Base-by-base conservation (phyloP, 1,140 invertebrate species). In the Caerostris extrusa region DNA sequence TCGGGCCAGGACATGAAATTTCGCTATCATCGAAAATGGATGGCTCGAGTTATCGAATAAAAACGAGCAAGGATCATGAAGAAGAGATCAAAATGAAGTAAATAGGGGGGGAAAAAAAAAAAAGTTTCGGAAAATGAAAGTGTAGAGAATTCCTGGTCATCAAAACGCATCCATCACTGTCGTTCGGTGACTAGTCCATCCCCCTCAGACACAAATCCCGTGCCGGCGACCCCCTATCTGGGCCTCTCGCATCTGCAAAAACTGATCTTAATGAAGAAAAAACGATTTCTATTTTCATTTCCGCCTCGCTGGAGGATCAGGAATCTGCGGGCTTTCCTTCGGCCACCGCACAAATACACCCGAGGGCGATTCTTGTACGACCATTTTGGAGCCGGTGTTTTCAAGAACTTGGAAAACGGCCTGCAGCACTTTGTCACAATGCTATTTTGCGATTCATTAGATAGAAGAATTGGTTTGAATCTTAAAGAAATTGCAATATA, bases 231-330 rank as follows among this genome's bases (percentile, higher is more conserved):
- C 86, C 86, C 69, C 85, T 93, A 88, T 89, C 85, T 60, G 86
- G 8, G 69, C 34, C 69, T 55, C 83, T 56, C 86, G 92, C 92
- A 93, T 93, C 92, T 93, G 92, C 92, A 93, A 93, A n/a, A 93
- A 93, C 92, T 58, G 92, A 93, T 93, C 92, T 93, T 93, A 93
- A 93, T 93, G 92, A 93, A 93, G 92, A 93, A 93, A 93, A 93
- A 93, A 93, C 92, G 92, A 93, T 93, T 93, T 89, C 86, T 93
- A 93, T 88, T 93, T 93, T 93, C 92, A 93, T 93, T 93, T 93
- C 92, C 92, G 86, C 67, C 67, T 86, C 58, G 53, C 53, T 93
- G 92, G 60, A 88, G 86, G 86, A 89, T 93, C 69, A 82, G 67
- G 87, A 82, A 93, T 93, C 90, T 92, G 50, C 14, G 7, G 17